These are phyloP conservation scores for Epinephelus fuscoguttatus DNA, from an alignment of 2,113 vertebrate genomes.

Conservation along the genomic window DNA sequence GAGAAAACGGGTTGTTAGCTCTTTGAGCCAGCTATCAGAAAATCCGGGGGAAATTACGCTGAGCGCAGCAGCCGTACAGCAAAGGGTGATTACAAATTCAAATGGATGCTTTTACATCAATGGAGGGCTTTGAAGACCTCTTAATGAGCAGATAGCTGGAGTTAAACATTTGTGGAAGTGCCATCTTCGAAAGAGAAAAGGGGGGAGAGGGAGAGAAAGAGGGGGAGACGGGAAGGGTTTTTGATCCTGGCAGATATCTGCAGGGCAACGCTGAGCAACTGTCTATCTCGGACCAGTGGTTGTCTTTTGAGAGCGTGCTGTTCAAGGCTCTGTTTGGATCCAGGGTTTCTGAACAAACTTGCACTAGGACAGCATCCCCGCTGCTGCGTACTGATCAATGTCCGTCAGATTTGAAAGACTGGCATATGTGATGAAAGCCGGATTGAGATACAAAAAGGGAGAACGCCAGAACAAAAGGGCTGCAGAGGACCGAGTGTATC, in stretches of 20 bases:
- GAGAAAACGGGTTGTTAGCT: constrained; percentile 66
- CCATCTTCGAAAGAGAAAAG: constrained; percentile 77
- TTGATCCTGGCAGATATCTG: constrained; percentile 92
- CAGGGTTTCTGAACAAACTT: constrained; percentile 61
- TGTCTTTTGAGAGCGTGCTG: constrained; percentile 60
- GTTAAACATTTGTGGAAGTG: constrained; percentile 88
- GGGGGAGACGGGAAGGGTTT: constrained; percentile 59
- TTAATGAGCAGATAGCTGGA: constrained; percentile 90
- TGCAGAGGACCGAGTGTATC: constrained; percentile 28
- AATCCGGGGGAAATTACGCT: constrained; percentile 82
- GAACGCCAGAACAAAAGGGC: constrained; percentile 32
- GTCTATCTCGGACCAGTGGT: constrained; percentile 48
- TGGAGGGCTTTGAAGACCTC: constrained; percentile 89
- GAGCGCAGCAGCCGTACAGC: constrained; percentile 84
- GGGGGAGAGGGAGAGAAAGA: constrained; percentile 13
- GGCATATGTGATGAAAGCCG: constrained; percentile 66
- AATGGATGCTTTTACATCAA: constrained; percentile 94
- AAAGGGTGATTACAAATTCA: constrained; percentile 93
- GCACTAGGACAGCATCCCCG: constrained; percentile 49
- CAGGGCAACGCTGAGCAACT: constrained; percentile 62
- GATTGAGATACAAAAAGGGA: constrained; percentile 48
- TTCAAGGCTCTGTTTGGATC: constrained; percentile 65
- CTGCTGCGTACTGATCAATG: constrained; percentile 56
- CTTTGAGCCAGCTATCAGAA: constrained; percentile 79
- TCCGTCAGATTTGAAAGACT: constrained; percentile 66